phyloP scores from a whole-genome alignment of 2,797 vertebrate species.

The Bufotes viridis region DNA sequence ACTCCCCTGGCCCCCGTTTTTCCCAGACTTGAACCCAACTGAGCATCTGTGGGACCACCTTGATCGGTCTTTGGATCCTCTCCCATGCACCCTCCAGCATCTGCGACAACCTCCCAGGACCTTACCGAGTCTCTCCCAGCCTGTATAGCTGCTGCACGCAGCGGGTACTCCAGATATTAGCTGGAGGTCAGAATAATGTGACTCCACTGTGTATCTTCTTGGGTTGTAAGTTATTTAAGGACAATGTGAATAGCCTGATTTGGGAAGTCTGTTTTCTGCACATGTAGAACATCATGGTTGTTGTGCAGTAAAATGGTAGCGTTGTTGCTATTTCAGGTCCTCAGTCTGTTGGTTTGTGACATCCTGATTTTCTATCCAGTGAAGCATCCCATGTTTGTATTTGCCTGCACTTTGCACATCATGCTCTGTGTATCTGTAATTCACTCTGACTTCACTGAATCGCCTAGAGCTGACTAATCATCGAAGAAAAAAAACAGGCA shows the following conservation, averaged over 20 bases:
- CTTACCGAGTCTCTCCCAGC: too few species aligned
- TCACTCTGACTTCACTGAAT: slow-evolving; percentile 60
- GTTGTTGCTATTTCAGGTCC: slow-evolving; percentile 32
- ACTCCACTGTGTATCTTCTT: not conserved
- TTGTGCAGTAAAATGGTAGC: slow-evolving; percentile 1
- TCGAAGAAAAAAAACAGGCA: slow-evolving; percentile 48
- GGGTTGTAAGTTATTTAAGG: not conserved
- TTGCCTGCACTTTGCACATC: slow-evolving; percentile 61
- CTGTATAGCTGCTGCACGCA: too few species aligned
- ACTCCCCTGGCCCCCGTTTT: too few species aligned
- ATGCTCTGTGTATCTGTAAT: slow-evolving; percentile 59
- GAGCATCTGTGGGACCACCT: too few species aligned
- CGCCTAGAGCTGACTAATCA: slow-evolving; percentile 59
- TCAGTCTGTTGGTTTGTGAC: slow-evolving; percentile 42
- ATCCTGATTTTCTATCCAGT: slow-evolving; percentile 49
- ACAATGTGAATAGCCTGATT: not conserved
- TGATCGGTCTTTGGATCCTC: too few species aligned
- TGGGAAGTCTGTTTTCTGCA: not conserved
- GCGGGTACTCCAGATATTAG: too few species aligned
- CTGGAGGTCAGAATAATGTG: too few species aligned
- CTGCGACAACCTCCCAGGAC: too few species aligned
- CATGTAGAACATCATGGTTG: not conserved
- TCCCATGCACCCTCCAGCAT: too few species aligned
- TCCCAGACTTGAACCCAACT: too few species aligned
- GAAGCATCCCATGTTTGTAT: slow-evolving; percentile 57